phyloP scores from a whole-genome alignment of 2,113 vertebrate species.

The Clarias magur region DNA sequence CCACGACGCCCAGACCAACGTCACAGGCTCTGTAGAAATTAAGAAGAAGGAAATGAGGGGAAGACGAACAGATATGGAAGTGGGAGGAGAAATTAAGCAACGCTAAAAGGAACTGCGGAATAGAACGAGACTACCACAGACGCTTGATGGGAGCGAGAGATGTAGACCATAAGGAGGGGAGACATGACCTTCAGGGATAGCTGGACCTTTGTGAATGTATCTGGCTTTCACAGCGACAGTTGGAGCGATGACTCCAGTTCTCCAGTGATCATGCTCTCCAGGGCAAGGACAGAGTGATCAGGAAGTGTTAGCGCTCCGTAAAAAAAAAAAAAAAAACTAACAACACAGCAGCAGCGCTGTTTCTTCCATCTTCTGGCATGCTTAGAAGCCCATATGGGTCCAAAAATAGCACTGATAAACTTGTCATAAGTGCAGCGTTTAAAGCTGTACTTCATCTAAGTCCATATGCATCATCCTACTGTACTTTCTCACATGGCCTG shows the following conservation, averaged over 20 bases:
- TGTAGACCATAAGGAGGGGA: conserved; percentile 14
- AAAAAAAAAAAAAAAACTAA: not conserved
- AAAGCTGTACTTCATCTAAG: conserved; percentile 44
- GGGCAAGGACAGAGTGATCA: conserved; percentile 33
- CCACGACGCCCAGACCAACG: conserved; percentile 46
- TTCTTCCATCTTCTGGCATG: conserved; percentile 5
- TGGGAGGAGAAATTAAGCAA: conserved; percentile 25
- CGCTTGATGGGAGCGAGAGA: conserved; percentile 37
- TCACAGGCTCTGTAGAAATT: conserved; percentile 39
- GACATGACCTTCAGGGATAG: conserved; percentile 41
- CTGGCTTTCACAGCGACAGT: conserved; percentile 37
- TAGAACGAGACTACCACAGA: conserved; percentile 9
- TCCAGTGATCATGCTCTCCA: conserved; percentile 32
- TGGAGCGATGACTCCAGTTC: conserved; percentile 37
- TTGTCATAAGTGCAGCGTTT: conserved; percentile 2
- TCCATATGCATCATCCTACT: conserved; percentile 41
- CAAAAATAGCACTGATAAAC: conserved; percentile 29
- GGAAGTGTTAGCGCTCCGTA: conserved; percentile 14
- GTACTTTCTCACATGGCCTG: conserved; percentile 59
- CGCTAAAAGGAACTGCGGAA: conserved; percentile 9
- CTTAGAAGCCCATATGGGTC: not conserved
- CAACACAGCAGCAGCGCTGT: not conserved
- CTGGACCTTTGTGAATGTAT: conserved; percentile 39
- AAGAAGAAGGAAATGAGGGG: conserved; percentile 14
- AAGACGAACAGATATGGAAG: conserved; percentile 51